A percentile compares a stretch with the other conserved stretches of the same genome.
phyloP scores from a whole-genome alignment of 2,797 vertebrate species.

The Argentina silus region DNA sequence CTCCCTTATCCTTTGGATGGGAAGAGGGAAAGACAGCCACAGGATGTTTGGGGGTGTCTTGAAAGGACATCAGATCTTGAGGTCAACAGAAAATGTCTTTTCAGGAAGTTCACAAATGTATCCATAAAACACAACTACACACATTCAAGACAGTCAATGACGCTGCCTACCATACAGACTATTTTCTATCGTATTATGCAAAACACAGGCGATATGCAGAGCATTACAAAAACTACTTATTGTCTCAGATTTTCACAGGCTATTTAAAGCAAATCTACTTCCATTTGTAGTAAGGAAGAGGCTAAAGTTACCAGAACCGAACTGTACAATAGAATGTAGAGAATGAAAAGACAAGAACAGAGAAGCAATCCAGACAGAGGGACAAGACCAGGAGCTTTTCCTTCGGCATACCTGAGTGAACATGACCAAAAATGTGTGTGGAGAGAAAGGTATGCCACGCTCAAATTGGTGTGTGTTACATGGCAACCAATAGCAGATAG shows the following conservation, averaged over 20 bases:
- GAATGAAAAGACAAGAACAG: neutral
- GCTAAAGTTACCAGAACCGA: neutral
- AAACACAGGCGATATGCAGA: neutral
- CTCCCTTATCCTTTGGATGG: conserved; percentile 20
- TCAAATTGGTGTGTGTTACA: conserved; percentile 35
- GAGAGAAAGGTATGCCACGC: neutral
- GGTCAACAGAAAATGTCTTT: conserved; percentile 22
- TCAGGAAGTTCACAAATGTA: conserved; percentile 11
- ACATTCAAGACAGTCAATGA: neutral
- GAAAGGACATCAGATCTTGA: conserved; percentile 26
- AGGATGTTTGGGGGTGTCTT: conserved; percentile 30
- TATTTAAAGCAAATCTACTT: neutral
- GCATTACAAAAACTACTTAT: neutral
- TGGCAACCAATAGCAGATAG: conserved; percentile 50
- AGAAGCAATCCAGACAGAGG: conserved; percentile 7
- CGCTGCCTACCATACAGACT: neutral
- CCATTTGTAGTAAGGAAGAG: neutral
- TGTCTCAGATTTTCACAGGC: neutral
- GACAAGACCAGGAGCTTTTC: neutral
- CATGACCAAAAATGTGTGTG: conserved; percentile 40
- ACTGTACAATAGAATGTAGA: neutral
- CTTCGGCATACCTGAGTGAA: conserved; percentile 29
- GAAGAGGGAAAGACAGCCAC: conserved; percentile 19
- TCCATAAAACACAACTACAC: neutral
- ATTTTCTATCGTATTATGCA: neutral